Evolutionary conservation across 2,888 invertebrate species (phyloP).

Genomic region (Cephus rjabovi): DNA sequence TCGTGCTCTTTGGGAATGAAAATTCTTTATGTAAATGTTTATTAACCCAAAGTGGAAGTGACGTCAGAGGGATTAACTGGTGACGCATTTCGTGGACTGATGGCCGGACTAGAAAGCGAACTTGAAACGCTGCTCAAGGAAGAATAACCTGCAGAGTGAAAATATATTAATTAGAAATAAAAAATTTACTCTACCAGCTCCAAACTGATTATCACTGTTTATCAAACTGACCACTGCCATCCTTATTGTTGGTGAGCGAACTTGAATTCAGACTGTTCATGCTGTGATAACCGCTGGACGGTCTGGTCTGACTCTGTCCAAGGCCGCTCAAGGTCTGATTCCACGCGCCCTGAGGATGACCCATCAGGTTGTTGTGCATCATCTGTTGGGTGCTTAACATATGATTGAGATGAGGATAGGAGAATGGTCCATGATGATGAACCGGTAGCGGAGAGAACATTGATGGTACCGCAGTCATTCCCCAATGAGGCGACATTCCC

Average conservation of each 20-base stretch:
- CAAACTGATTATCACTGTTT: neutral
- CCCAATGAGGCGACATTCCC: constrained; percentile 57
- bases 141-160: constrained; percentile 57
- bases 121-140: constrained; percentile 68
- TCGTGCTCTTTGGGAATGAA: neutral
- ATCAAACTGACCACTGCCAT: constrained; percentile 46
- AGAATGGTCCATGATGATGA: constrained; percentile 41
- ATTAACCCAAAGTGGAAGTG: constrained; percentile 48
- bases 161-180: neutral
- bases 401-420: constrained; percentile 56
- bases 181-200: neutral
- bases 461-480: constrained; percentile 43
- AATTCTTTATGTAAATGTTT: neutral
- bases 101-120: constrained; percentile 68
- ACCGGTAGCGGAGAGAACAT: constrained; percentile 53
- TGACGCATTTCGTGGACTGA: constrained; percentile 68
- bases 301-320: constrained; percentile 39
- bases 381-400: constrained; percentile 59
- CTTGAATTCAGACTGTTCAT: constrained; percentile 71
- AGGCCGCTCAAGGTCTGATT: constrained; percentile 37
- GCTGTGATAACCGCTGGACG: constrained; percentile 70
- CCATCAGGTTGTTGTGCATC: constrained; percentile 48
- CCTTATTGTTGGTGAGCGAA: constrained; percentile 69
- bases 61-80: constrained; percentile 61
- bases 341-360: constrained; percentile 43